Conservation (phyloP, 2,888 invertebrate species). For the Nomada lathburiana region DNA sequence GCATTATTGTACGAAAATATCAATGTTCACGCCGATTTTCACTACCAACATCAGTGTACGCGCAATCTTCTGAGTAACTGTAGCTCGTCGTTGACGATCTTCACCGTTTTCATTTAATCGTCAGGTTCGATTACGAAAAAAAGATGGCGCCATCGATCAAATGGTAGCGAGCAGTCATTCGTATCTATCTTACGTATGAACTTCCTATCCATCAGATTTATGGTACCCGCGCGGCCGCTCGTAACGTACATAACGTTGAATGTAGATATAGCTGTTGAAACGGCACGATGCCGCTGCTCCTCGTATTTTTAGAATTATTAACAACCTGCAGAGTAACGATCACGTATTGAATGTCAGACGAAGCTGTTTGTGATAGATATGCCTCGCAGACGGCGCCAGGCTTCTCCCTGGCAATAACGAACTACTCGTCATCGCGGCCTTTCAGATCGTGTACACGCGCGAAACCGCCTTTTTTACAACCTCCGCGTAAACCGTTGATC, state of each 20-base stretch:
- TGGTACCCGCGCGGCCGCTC: constrained; percentile 5
- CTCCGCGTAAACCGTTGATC: constrained; percentile 40
- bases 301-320: constrained; percentile 75
- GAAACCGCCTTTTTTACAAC: constrained; percentile 36
- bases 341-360: constrained; percentile 65
- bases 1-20: too few species aligned
- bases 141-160: constrained; percentile 50
- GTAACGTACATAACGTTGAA: background rate
- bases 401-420: constrained; percentile 61
- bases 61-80: too few species aligned
- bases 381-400: constrained; percentile 66
- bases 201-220: constrained; percentile 37
- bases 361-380: constrained; percentile 68
- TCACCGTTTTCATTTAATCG: background rate
- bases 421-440: constrained; percentile 57
- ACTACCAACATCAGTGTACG: too few species aligned
- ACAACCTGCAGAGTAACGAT: constrained; percentile 69
- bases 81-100: background rate
- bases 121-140: constrained; percentile 30
- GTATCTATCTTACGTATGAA: constrained; percentile 32
- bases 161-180: constrained; percentile 2
- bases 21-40: too few species aligned
- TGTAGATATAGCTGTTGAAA: constrained; percentile 41
- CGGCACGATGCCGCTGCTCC: constrained; percentile 30
- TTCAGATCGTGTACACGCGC: constrained; percentile 36